Evolutionary conservation across 2,113 vertebrate species (phyloP), one percentile per base, ranked within the genome.

Genomic region (Myrmophylax atrothorax): DNA sequence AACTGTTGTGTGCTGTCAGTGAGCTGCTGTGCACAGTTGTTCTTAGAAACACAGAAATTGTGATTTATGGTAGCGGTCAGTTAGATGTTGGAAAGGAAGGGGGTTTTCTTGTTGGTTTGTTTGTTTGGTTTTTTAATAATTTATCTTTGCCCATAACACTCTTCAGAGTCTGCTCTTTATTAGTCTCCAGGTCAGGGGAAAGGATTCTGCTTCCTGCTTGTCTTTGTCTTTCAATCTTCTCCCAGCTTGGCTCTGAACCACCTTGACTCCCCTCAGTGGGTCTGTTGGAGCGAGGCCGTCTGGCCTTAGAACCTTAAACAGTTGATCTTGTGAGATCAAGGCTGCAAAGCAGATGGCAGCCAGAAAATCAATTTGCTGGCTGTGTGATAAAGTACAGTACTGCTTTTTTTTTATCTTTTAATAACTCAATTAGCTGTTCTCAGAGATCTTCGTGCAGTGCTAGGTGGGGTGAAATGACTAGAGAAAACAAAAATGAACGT

Each of bases 331-430:
- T 15, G n/a, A 83, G 64, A 60, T 60, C 31, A 42, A 24, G 59
- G 59, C 63, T 92, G 76, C 46, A 37, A 22, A 66, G 68, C 14
- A 58, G 66, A 44, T 18, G 77, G 23, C 74, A 79, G 90, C 56
- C 96, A 90, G 38, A 88, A 96, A 89, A 74, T 24, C 47, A 47
- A 15, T 73, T 77, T 84, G 42, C 42, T 49, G 59, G 59, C 50
- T 59, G 20, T 14, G 6, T 46, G 40, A 18, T 28, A 18, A 72
- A 90, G 15, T 46, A n/a, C 49, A 42, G 13, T 38, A 10, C 14
- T 63, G 17, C 10, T 25, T 26, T 52, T 10, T 29, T 29, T 38
- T 25, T 52, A 49, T 53, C 47, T 37, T 38, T 56, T 13, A 4
- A 18, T 20, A 68, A 49, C 4, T 90, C 59, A 53, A 2, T 74